These are phyloP conservation scores for Carcinoscorpius rotundicauda DNA, from an alignment of 1,140 invertebrate genomes.

Conservation along the genomic window DNA sequence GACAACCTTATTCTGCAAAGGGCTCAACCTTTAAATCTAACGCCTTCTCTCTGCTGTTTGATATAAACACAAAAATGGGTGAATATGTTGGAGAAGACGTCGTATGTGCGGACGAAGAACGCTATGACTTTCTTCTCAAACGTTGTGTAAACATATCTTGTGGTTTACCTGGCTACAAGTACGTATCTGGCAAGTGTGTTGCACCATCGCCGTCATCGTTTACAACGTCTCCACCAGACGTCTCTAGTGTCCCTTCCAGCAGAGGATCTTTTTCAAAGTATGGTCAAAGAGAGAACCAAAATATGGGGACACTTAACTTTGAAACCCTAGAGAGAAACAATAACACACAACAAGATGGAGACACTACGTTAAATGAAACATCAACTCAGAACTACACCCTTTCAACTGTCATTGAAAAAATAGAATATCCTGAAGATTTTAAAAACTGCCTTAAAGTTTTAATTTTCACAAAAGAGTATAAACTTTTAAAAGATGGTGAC, in stretches of 20 bases:
- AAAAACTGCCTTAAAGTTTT: constrained; percentile 35
- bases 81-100: constrained; percentile 31
- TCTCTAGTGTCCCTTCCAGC: no score
- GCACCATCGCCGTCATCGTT: background rate
- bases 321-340: no score
- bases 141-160: constrained; percentile 26
- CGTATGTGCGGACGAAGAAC: constrained; percentile 27
- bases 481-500: constrained; percentile 29
- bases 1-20: constrained; percentile 14
- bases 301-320: no score
- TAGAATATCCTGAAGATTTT: constrained; percentile 6
- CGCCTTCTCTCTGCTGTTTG: constrained; percentile 42
- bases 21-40: constrained; percentile 31
- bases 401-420: background rate
- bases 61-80: constrained; percentile 30
- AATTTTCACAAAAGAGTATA: constrained; percentile 34
- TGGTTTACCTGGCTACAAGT: background rate
- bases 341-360: no score
- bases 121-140: constrained; percentile 43
- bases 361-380: no score
- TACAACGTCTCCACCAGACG: no score
- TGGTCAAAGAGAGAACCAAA: no score
- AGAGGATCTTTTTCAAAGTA: no score
- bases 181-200: background rate
- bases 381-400: no score